Percentiles rank a stretch among this genome's conserved stretches.
phyloP scores from a whole-genome alignment of 2,888 invertebrate genomes.

The Calephelis perditalis region DNA sequence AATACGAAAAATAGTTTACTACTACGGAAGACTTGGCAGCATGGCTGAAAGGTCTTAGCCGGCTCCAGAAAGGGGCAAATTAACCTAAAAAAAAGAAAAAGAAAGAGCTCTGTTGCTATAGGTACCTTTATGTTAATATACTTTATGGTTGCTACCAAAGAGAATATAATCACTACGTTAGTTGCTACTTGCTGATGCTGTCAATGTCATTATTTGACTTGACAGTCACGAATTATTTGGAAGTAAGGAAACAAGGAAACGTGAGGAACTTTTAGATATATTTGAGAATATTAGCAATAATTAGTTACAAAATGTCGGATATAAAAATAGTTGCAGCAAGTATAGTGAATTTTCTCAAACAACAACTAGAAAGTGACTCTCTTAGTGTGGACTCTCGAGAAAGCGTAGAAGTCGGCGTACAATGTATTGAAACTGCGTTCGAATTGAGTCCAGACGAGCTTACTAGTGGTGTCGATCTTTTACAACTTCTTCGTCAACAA shows the following conservation, averaged over 20 bases:
- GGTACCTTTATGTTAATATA: too few relatives aligned
- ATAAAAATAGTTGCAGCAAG: conserved; percentile 73
- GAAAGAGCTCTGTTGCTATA: too few relatives aligned
- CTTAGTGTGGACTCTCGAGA: conserved; percentile 77
- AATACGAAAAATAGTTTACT: too few relatives aligned
- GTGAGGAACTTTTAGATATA: background rate
- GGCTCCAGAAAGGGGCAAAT: too few relatives aligned
- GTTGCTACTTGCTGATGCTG: background rate
- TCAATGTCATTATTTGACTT: conserved; percentile 1
- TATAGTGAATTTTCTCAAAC: conserved; percentile 76
- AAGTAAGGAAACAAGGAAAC: background rate
- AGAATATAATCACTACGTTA: too few relatives aligned
- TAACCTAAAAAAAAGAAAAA: too few relatives aligned
- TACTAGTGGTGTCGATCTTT: conserved; percentile 50
- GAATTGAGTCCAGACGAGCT: conserved; percentile 78
- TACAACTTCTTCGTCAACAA: conserved; percentile 48
- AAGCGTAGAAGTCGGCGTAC: conserved; percentile 94
- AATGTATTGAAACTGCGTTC: conserved; percentile 95
- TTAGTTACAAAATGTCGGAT: conserved; percentile 49
- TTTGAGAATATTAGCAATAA: background rate
- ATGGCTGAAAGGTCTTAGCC: too few relatives aligned
- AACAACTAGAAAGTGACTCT: conserved; percentile 70
- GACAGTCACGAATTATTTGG: background rate
- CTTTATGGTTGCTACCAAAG: too few relatives aligned
- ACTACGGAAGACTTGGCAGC: too few relatives aligned